Conservation (phyloP, 2,888 invertebrate species). For the Myathropa florea region DNA sequence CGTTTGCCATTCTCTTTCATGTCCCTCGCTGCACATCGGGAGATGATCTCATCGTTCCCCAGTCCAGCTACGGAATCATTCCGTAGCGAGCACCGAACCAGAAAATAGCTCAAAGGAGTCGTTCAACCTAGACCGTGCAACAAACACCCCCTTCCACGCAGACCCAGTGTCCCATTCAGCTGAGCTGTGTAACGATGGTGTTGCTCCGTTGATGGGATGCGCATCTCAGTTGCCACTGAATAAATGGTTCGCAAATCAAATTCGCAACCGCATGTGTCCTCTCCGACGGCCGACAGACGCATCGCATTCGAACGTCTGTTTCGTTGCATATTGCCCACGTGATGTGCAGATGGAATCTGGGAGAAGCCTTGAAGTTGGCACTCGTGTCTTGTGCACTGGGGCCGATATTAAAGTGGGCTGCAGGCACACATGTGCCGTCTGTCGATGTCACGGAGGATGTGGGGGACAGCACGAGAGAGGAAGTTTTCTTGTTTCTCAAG, state of each 20-base stretch:
- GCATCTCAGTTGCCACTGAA: slow-evolving; percentile 37
- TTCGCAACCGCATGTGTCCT: slow-evolving; percentile 38
- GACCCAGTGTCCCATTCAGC: neutral
- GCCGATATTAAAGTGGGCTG: neutral
- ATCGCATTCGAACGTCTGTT: neutral
- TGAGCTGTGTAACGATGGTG: neutral
- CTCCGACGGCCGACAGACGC: neutral
- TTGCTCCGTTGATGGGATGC: no score
- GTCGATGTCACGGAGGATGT: neutral
- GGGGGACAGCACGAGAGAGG: neutral
- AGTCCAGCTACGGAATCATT: no score
- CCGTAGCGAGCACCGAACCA: neutral
- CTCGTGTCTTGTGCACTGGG: slow-evolving; percentile 21
- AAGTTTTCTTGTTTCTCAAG: neutral
- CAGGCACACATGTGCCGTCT: neutral
- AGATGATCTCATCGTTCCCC: neutral
- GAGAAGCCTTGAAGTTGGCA: slow-evolving; percentile 43
- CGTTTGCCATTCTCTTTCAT: neutral
- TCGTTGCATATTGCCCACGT: slow-evolving; percentile 61
- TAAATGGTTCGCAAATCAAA: slow-evolving; percentile 65
- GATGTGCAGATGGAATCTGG: slow-evolving; percentile 50
- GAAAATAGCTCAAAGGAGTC: neutral
- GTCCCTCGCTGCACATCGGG: no score
- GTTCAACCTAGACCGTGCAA: neutral
- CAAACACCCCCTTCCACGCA: neutral